Conservation (phyloP, 2,113 vertebrate genomes). For the Chaetorhynchus papuensis region DNA sequence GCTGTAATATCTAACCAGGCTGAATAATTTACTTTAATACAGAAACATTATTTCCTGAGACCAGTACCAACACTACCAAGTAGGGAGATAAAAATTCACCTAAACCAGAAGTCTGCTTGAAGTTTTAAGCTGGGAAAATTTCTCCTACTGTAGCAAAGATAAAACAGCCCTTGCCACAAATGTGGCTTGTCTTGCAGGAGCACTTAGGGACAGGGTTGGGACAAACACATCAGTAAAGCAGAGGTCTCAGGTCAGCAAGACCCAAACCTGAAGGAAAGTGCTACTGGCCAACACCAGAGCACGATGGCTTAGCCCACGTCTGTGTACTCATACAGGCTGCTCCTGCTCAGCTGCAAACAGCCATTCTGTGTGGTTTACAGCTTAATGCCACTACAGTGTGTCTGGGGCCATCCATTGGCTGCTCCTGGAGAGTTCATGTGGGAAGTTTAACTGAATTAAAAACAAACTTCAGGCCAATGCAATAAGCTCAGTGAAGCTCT, state of each 20-base stretch:
- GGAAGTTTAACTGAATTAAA: background rate
- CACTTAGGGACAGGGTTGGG: background rate
- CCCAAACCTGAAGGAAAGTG: rapidly evolving
- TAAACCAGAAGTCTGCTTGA: background rate
- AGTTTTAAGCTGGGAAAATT: background rate
- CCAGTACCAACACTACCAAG: background rate
- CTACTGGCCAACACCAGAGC: rapidly evolving
- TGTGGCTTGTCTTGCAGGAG: background rate
- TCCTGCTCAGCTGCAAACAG: background rate
- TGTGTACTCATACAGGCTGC: rapidly evolving
- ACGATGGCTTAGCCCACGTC: rapidly evolving
- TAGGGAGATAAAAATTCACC: background rate
- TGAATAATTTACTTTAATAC: background rate
- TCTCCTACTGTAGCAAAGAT: background rate
- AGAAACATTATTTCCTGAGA: background rate
- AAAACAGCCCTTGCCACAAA: background rate
- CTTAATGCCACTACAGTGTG: background rate
- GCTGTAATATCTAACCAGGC: background rate
- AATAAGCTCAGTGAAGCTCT: background rate
- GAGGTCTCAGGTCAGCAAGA: background rate
- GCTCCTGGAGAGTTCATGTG: background rate
- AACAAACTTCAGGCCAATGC: background rate
- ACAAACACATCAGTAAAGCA: background rate
- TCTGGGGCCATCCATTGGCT: background rate
- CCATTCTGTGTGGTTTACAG: background rate